Evolutionary conservation across 2,113 vertebrate genomes (phyloP).

Genomic region (Eolophus roseicapilla): DNA sequence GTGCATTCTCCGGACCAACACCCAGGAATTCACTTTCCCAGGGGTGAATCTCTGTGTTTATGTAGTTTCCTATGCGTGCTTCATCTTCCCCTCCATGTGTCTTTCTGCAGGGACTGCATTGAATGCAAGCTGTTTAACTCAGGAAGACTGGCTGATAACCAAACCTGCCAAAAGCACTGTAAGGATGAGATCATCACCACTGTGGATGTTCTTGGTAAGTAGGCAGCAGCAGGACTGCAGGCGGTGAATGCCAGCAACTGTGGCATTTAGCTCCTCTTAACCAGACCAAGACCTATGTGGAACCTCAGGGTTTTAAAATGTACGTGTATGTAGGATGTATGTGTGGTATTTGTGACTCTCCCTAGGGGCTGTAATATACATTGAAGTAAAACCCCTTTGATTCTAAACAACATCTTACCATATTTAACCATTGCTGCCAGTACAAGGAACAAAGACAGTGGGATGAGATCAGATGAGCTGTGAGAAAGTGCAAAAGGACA

Average conservation of each 20-base stretch:
- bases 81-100: background rate
- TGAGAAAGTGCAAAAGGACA: background rate
- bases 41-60: background rate
- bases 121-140: constrained; percentile 90
- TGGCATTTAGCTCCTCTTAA: background rate
- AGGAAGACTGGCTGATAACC: constrained; percentile 87
- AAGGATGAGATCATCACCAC: constrained; percentile 88
- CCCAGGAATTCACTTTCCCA: background rate
- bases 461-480: background rate
- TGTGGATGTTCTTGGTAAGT: constrained; percentile 88
- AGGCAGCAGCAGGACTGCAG: background rate
- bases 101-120: constrained; percentile 87
- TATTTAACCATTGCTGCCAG: background rate
- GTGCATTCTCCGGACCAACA: background rate
- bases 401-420: background rate
- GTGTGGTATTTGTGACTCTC: background rate
- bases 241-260: background rate
- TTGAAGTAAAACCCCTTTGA: background rate
- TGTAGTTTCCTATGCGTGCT: rapidly evolving
- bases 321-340: background rate
- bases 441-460: background rate
- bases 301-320: background rate
- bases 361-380: background rate
- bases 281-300: background rate
- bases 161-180: constrained; percentile 93